Base-by-base conservation (phyloP, 2,888 invertebrate genomes). In the Diplolepis rosae region DNA sequence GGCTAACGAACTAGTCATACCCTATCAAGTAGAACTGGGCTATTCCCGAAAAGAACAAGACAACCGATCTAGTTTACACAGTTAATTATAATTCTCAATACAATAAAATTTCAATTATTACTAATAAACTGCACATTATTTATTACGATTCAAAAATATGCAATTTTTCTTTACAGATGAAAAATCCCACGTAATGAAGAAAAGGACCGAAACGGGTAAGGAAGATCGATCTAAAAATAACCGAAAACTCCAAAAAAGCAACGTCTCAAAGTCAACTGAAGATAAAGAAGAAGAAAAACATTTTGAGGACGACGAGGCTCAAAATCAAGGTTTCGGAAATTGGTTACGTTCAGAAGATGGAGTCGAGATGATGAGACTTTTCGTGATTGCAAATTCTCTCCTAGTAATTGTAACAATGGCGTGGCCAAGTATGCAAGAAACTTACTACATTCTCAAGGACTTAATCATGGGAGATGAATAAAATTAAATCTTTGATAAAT, bases 351-450 rank as follows among this genome's bases (percentile, higher is more conserved):
- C 92, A 79, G 90, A 92, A 76, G 92, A 93, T 76, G 94, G 94
- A 52, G 87, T 93, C 77, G 94, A 94, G 83, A 94, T 93, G 88
- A 93, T 95, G 93, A 93, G 93, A 88, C 89, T 95, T n/a, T 95
- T 95, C 86, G 94, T 95, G 24, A 90, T 95, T 71, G 93, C 94
- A 50, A 95, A 95, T 88, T 93, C 94, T 28, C 85, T 95, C 52
- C 91, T 94, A 73, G 90, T 95, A 78, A 92, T 95, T 73, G 89
- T 94, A 13, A 93, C 94, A 0, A 90, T 95, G 89, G 92, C 92
- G 13, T 94, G 94, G 92, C 95, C 95, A 0, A 93, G 93, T 77
- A 89, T 95, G 77, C 92, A 92, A 83, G 90, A 92, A 75, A 90
- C 91, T 11, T 90, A 91, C 71, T 89, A 90, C 66, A 91, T 87